Conservation (phyloP, 2,888 invertebrate species). For the Hirtodrosophila cameraria region DNA sequence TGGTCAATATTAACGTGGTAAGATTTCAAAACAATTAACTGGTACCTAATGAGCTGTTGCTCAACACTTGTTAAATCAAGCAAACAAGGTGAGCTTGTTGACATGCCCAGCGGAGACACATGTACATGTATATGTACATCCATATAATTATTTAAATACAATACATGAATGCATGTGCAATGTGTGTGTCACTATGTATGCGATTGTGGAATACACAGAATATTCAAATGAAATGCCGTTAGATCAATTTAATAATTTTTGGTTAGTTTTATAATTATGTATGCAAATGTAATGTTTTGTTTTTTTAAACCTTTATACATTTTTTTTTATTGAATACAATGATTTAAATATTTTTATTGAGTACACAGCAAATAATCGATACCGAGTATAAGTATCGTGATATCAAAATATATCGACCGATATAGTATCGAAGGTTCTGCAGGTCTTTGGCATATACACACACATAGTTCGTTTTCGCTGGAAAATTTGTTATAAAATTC, state of each 20-base stretch:
- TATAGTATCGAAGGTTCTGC: constrained; percentile 30
- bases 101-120: background rate
- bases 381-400: constrained; percentile 1
- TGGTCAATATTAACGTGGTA: constrained; percentile 4
- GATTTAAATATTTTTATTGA: constrained; percentile 5
- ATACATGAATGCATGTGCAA: background rate
- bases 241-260: too few relatives aligned
- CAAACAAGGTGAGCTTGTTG: constrained; percentile 4
- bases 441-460: constrained; percentile 58
- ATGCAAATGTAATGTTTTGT: too few relatives aligned
- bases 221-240: too few relatives aligned
- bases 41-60: background rate
- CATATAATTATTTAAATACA: background rate
- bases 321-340: too few relatives aligned
- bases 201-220: too few relatives aligned
- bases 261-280: too few relatives aligned
- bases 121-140: background rate
- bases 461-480: constrained; percentile 56
- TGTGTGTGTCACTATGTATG: background rate
- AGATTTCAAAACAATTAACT: background rate
- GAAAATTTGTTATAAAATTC: constrained; percentile 50
- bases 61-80: background rate
- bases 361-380: constrained; percentile 15
- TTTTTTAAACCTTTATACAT: too few relatives aligned
- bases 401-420: background rate